Evolutionary conservation across 1,140 invertebrate genomes (phyloP).

Genomic region (Melipona quadrifasciata): DNA sequence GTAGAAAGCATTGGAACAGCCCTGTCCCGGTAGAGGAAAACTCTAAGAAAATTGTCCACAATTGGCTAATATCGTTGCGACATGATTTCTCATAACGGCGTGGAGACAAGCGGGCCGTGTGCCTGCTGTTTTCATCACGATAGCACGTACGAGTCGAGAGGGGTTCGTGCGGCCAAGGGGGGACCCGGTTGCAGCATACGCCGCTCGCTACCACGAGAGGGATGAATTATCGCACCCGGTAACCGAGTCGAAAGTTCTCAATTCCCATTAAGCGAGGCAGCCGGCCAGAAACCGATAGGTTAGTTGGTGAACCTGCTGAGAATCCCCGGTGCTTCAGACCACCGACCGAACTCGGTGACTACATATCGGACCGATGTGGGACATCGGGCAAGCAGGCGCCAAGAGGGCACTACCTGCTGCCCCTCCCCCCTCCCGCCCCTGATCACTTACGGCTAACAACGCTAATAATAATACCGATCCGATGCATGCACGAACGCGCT

Average conservation of each 20-base stretch:
- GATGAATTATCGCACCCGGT: constrained; percentile 73
- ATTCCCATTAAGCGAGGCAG: constrained; percentile 78
- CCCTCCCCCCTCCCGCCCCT: no score
- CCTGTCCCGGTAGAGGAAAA: no score
- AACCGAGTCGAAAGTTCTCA: constrained; percentile 75
- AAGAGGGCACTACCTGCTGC: constrained; percentile 3
- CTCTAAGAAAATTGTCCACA: constrained; percentile 34
- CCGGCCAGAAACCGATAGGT: constrained; percentile 77
- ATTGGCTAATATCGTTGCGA: constrained; percentile 37
- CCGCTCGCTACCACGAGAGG: constrained; percentile 52
- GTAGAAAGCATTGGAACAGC: no score
- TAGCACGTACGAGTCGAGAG: constrained; percentile 34
- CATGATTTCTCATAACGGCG: neutral
- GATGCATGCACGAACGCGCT: neutral
- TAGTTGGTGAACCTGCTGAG: constrained; percentile 69
- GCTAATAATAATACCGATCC: constrained; percentile 24
- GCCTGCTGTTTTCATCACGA: constrained; percentile 45
- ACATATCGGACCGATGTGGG: constrained; percentile 57
- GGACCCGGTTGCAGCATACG: constrained; percentile 47
- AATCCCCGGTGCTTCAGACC: constrained; percentile 61
- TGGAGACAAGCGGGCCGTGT: constrained; percentile 6
- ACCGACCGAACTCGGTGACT: constrained; percentile 56
- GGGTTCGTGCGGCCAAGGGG: neutral
- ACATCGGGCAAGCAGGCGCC: constrained; percentile 54
- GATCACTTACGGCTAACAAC: constrained; percentile 24